phyloP scores from a whole-genome alignment of 2,113 vertebrate species.

The Gambusia holbrooki region DNA sequence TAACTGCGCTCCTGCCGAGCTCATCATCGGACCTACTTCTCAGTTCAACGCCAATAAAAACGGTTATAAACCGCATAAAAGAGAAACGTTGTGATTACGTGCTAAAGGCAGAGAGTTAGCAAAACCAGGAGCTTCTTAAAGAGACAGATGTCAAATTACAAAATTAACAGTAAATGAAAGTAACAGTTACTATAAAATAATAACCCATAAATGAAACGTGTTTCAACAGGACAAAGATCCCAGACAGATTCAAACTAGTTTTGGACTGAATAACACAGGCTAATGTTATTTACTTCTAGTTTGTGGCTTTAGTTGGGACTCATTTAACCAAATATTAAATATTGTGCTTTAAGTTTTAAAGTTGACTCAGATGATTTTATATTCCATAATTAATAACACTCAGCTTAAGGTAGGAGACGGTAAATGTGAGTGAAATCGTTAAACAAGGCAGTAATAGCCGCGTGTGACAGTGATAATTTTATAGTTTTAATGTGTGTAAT shows the following conservation, averaged over 20 bases:
- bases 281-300: background rate
- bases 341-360: background rate
- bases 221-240: background rate
- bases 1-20: too few species aligned
- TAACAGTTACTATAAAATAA: too few species aligned
- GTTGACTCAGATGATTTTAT: background rate
- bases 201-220: too few species aligned
- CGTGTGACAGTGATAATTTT: background rate
- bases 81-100: too few species aligned
- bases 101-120: too few species aligned
- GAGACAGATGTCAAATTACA: too few species aligned
- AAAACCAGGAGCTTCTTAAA: too few species aligned
- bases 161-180: too few species aligned
- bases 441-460: background rate
- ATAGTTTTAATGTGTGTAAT: background rate
- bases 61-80: too few species aligned
- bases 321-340: too few species aligned
- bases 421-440: background rate
- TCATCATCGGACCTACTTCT: too few species aligned
- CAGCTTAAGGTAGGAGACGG: background rate
- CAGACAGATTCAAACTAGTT: background rate
- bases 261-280: background rate
- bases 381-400: background rate
- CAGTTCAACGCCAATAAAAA: too few species aligned
- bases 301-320: background rate